Evolutionary conservation across 2,113 vertebrate genomes (phyloP).

Genomic region (Mohoua ochrocephala): DNA sequence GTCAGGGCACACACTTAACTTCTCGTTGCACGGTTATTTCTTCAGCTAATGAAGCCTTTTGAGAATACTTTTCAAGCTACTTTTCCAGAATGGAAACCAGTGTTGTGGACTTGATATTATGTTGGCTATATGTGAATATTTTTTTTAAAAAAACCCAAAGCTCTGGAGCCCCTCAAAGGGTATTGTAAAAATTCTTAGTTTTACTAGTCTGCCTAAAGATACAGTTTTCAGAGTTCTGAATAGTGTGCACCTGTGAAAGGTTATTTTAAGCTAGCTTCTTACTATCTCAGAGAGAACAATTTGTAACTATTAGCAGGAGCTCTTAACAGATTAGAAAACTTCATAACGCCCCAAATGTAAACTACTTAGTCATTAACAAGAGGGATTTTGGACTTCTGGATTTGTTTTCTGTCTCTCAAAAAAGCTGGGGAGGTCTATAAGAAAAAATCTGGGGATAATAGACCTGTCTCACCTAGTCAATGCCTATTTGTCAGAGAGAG

Average conservation of each 20-base stretch:
- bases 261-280: not conserved
- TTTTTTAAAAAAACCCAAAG: not conserved
- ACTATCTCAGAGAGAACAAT: not conserved
- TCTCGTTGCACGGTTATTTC: not conserved
- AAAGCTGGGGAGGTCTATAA: not conserved
- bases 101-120: not conserved
- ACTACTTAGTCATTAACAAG: not conserved
- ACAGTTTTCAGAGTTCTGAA: not conserved
- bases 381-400: not conserved
- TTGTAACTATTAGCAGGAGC: not conserved
- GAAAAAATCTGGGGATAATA: not conserved
- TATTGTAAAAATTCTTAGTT: not conserved
- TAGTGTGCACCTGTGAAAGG: not conserved
- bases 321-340: not conserved
- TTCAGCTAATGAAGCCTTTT: constrained; percentile 54
- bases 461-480: not conserved
- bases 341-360: not conserved
- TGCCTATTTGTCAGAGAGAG: not conserved
- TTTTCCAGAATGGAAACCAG: constrained; percentile 11
- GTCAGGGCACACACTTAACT: not conserved
- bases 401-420: not conserved
- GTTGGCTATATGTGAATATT: not conserved
- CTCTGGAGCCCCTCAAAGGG: not conserved
- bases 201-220: not conserved
- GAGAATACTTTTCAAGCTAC: constrained; percentile 34